These are phyloP conservation scores for Coregonus suidteri DNA, from an alignment of 2,797 vertebrate species.

Conservation along the genomic window DNA sequence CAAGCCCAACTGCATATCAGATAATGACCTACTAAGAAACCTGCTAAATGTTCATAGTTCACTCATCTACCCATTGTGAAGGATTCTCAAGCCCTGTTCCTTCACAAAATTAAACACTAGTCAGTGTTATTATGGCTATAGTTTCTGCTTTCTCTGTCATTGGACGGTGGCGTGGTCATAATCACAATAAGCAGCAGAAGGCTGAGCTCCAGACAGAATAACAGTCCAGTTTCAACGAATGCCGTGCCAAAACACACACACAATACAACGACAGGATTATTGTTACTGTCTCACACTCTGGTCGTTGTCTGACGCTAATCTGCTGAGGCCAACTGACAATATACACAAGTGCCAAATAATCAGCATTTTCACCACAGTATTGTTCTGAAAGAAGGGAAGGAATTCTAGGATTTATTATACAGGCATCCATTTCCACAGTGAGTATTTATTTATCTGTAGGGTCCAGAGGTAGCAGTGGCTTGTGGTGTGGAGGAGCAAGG, in stretches of 20 bases:
- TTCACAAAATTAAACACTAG: too few species aligned
- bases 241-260: constrained; percentile 10
- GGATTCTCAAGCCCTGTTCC: not conserved
- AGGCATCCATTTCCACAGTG: not conserved
- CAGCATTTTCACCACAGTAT: not conserved
- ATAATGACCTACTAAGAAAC: not conserved
- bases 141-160: too few species aligned
- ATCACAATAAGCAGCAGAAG: constrained; percentile 10
- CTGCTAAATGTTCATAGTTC: too few species aligned
- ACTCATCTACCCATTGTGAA: not conserved
- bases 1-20: not conserved
- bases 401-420: not conserved
- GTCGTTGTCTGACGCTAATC: not conserved
- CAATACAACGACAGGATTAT: not conserved
- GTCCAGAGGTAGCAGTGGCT: too few species aligned
- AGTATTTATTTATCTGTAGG: not conserved
- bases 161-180: not conserved
- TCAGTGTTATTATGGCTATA: too few species aligned
- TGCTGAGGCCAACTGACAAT: not conserved
- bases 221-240: not conserved
- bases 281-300: not conserved
- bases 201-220: not conserved
- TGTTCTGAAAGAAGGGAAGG: not conserved
- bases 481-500: not conserved
- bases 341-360: not conserved